A percentile compares a stretch with the other conserved stretches of the same genome.
Conservation (phyloP, 2,888 invertebrate genomes). For the Barypeithes pellucidus region DNA sequence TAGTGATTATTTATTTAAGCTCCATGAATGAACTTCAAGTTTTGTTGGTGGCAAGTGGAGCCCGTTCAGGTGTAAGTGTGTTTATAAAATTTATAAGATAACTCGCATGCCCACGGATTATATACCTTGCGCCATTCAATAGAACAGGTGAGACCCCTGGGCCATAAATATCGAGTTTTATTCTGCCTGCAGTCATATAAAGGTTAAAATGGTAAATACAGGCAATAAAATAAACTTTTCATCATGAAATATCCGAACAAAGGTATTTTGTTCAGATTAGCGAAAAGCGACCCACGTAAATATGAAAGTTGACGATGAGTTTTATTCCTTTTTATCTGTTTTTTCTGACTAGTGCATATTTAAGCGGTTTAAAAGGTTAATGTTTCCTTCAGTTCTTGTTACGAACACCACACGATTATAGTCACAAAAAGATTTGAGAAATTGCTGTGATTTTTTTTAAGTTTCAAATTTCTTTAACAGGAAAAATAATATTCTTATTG, state of each 20-base stretch:
- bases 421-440: no score
- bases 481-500: no score
- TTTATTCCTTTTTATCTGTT: not conserved
- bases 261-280: constrained; percentile 20
- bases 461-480: no score
- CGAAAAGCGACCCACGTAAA: constrained; percentile 13
- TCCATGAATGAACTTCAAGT: constrained; percentile 52
- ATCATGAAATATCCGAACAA: constrained; percentile 55
- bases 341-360: not conserved
- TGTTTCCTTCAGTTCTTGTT: not conserved
- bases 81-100: constrained; percentile 55
- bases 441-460: no score
- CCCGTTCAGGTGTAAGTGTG: constrained; percentile 54
- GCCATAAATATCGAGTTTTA: constrained; percentile 64
- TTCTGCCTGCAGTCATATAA: constrained; percentile 60
- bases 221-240: constrained; percentile 62
- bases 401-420: not conserved
- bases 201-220: constrained; percentile 65
- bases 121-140: constrained; percentile 57
- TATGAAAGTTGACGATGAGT: constrained; percentile 6
- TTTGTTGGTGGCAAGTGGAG: constrained; percentile 52
- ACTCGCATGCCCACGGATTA: constrained; percentile 55
- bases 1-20: constrained; percentile 60
- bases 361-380: not conserved
- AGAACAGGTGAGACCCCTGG: constrained; percentile 63